Evolutionary conservation across 1,140 invertebrate genomes (phyloP), one percentile per base, ranked within the genome.

Genomic region (Copidosoma floridanum): DNA sequence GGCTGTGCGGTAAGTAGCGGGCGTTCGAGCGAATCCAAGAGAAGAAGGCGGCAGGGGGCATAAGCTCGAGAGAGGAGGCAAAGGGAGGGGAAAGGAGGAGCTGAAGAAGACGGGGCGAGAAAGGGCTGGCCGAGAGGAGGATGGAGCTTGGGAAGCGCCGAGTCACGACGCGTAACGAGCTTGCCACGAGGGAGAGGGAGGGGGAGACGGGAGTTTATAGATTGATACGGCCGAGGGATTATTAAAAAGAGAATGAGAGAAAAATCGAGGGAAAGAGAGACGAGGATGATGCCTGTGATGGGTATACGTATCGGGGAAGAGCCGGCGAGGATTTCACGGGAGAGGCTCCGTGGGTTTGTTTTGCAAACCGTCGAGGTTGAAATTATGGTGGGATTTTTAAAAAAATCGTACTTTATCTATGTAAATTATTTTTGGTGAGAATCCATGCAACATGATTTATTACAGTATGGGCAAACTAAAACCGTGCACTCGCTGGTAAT

Each of bases 161-260:
- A 67, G 59, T 69, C 64, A 60, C 61, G 55, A 20, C 61, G 48
- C 48, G 55, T 69, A 68, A 67, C 65, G 63, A 69, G 43, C 63
- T 69, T 43, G 6, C 48, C 52, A 35, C 8, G 26, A 41, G 44
- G n/a, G 44, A 41, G 40, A 55, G 38, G 32, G 38, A 48, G 57
- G 51, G 50, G 32, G 51, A 63, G 52, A 50, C 38, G 32, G 43
- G 44, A 44, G 16, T 57, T 48, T 32, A 53, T 59, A 47, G 56
- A 52, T 46, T 51, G 44, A 61, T 60, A 54, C 51, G 48, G 16
- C 48, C 38, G 14, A 2, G 57, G 23, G 38, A 59, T 59, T 52
- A 44, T 59, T 59, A 37, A 51, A 51, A 54, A n/a, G n/a, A n/a
- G n/a, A n/a, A n/a, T n/a, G n/a, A n/a, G 16, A 41, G 32, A 35